Evolutionary conservation across 2,113 vertebrate genomes (phyloP).

Genomic region (Hipposideros armiger): DNA sequence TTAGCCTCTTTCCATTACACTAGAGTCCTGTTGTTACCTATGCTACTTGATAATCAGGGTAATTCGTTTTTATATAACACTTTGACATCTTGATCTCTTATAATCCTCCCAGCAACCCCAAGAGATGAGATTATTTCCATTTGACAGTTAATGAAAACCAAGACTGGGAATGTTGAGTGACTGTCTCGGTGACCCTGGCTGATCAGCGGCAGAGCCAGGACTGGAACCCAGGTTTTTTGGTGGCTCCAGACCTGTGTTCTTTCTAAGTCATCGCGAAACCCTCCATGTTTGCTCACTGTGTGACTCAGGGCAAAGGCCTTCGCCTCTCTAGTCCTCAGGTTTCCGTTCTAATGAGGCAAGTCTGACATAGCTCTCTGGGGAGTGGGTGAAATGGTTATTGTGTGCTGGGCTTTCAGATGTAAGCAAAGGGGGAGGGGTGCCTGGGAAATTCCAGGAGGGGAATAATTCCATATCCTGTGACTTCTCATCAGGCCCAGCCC

Average conservation of each 20-base stretch:
- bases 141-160: constrained; percentile 34
- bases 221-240: not conserved
- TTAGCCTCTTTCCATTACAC: not conserved
- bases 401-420: not conserved
- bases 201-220: not conserved
- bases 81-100: constrained; percentile 5
- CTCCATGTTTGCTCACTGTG: not conserved
- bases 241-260: not conserved
- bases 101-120: not conserved
- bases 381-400: constrained; percentile 26
- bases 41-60: not conserved
- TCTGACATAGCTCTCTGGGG: constrained; percentile 54
- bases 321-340: constrained; percentile 28
- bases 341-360: constrained; percentile 43
- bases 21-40: not conserved
- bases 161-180: not conserved
- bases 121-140: constrained; percentile 16
- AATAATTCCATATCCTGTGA: constrained; percentile 43
- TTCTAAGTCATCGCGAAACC: not conserved
- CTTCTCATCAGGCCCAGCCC: constrained; percentile 36
- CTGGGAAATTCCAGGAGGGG: constrained; percentile 67
- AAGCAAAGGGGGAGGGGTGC: not conserved
- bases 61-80: constrained; percentile 32
- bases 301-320: constrained; percentile 49
- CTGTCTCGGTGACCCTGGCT: not conserved